Evolutionary conservation across 2,113 vertebrate genomes (phyloP), one percentile per base, ranked within the genome.

Genomic region (Pelecanoides urinatrix): DNA sequence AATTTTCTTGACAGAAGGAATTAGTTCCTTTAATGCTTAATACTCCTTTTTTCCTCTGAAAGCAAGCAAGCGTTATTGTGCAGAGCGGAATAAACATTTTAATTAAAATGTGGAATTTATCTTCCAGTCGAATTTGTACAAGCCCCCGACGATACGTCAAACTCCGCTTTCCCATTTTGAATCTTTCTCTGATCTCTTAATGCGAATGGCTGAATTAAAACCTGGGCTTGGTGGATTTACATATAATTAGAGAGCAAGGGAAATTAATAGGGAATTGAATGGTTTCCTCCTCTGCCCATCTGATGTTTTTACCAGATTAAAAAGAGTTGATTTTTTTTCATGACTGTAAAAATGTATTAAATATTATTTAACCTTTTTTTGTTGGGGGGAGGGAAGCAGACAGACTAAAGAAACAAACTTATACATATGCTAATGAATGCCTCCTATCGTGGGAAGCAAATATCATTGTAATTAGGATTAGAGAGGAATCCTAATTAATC

Each of bases 401-500:
- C 91, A 89, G 88, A 85, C 86, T 65, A 72, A 87, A 94, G 94
- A 95, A 94, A 92, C 76, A 96, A 97, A 96, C 86, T 90, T 76
- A 58, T 87, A 83, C 88, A 80, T 95, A 95, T 95, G 94, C 23
- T 96, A 96, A 97, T 92, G 94, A 96, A 88, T 7, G 45, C 72
- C 90, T 94, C 91, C 81, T 97, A 94, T 93, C 88, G 61, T 82
- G 92, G 94, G 95, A 97, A 96, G 93, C 92, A 97, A 96, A 95
- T 92, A 90, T 68, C 91, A 87, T 58, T 95, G 86, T 97, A 92
- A 97, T 94, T 94, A 95, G 95, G 95, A 96, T 97, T 97, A 97
- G 92, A 96, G 92, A 95, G 73, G 92, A 91, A 96, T 96, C 92
- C 77, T 94, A 96, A 97, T 96, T 97, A 97, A 97, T 97, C 96